Conservation (phyloP, 2,888 invertebrate genomes). For the Dermolepida albohirtum region DNA sequence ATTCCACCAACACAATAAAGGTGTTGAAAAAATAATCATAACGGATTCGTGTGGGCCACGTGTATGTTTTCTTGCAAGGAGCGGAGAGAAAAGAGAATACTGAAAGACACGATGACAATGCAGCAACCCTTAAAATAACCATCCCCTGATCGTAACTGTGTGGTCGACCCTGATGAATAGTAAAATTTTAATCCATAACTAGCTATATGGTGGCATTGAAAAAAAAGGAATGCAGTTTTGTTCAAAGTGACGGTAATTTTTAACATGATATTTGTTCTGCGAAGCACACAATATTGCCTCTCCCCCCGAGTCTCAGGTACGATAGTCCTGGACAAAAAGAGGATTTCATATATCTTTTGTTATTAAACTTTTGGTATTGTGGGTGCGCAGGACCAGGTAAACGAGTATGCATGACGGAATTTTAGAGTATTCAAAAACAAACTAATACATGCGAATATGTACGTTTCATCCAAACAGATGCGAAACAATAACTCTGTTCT, state of each 20-base stretch:
- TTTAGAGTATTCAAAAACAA: constrained; percentile 36
- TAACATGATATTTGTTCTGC: constrained; percentile 48
- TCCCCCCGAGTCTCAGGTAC: constrained; percentile 55
- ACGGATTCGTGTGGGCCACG: constrained; percentile 33
- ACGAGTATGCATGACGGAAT: constrained; percentile 48
- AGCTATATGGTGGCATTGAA: constrained; percentile 50
- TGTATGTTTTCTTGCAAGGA: constrained; percentile 29
- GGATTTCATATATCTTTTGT: constrained; percentile 62
- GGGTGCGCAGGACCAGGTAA: constrained; percentile 61
- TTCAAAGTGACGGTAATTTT: constrained; percentile 57
- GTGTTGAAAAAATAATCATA: constrained; percentile 23
- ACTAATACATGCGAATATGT: constrained; percentile 13
- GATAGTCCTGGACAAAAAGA: constrained; percentile 58
- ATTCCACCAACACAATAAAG: constrained; percentile 17
- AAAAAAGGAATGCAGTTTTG: constrained; percentile 52
- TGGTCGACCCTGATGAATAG: constrained; percentile 47
- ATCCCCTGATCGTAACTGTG: constrained; percentile 42
- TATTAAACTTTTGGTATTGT: constrained; percentile 58
- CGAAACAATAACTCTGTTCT: constrained; percentile 27
- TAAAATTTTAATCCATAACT: constrained; percentile 56
- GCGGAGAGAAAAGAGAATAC: constrained; percentile 20
- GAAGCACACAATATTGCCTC: constrained; percentile 14
- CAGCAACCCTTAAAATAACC: constrained; percentile 10
- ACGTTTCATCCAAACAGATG: constrained; percentile 17
- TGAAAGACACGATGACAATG: constrained; percentile 31